These are phyloP conservation scores for Dryobates pubescens DNA, from an alignment of 2,797 vertebrate species.

Conservation along the genomic window DNA sequence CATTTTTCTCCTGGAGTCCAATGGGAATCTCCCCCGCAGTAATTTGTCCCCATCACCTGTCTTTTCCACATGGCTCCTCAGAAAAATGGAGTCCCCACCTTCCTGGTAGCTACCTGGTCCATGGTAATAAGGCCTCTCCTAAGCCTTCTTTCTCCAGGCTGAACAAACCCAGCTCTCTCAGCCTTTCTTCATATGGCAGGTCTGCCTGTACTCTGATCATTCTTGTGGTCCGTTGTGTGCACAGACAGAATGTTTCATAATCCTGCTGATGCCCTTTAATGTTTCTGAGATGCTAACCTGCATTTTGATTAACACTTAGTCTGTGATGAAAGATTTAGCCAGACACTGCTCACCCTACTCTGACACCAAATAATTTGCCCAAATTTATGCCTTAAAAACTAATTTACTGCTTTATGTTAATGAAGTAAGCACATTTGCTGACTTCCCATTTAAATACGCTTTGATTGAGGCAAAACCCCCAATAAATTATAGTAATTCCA, in stretches of 20 bases:
- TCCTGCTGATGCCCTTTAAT: background rate
- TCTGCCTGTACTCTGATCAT: no score
- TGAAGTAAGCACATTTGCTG: background rate
- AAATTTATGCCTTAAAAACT: conserved; percentile 16
- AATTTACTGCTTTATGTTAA: background rate
- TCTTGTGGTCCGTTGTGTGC: background rate
- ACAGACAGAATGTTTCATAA: background rate
- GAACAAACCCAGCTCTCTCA: no score
- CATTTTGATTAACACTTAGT: conserved; percentile 12
- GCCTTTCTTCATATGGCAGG: no score
- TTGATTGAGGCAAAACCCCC: background rate
- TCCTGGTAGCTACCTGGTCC: no score
- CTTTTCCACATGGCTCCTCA: no score
- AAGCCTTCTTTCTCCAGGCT: no score
- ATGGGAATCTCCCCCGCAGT: no score
- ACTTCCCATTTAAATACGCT: background rate
- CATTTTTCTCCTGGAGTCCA: no score
- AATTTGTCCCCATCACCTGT: no score
- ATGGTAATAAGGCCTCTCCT: no score
- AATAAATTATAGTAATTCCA: background rate
- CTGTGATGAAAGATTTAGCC: background rate
- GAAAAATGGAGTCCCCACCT: no score
- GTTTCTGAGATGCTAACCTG: background rate
- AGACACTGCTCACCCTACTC: background rate
- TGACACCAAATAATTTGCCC: conserved; percentile 3